Conservation (phyloP, 2,113 vertebrate genomes). For the Egretta garzetta region DNA sequence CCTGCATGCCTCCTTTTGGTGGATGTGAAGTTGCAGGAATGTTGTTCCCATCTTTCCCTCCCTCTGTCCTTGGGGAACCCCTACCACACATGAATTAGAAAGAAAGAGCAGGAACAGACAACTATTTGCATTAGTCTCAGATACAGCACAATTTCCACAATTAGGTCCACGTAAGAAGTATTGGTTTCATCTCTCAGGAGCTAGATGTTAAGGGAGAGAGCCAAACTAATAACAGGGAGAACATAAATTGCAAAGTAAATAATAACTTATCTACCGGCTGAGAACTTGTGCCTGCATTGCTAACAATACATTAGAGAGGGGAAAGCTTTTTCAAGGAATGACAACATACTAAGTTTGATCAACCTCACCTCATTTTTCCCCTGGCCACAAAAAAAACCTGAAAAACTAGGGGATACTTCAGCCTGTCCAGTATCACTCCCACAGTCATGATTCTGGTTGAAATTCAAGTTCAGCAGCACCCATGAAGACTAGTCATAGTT, state of each 20-base stretch:
- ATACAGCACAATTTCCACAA: not conserved
- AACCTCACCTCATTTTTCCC: not conserved
- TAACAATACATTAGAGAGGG: not conserved
- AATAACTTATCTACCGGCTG: not conserved
- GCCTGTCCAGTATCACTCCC: not conserved
- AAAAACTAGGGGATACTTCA: not conserved
- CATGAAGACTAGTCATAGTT: not conserved
- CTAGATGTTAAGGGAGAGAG: not conserved
- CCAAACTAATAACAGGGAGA: not conserved
- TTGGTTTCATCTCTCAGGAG: not conserved
- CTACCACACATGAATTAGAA: not conserved
- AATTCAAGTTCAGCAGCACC: not conserved
- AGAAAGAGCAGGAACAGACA: not conserved
- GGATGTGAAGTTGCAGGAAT: not conserved
- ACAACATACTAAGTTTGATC: not conserved
- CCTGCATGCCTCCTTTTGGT: not conserved
- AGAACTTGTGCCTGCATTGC: not conserved
- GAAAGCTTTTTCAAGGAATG: not conserved
- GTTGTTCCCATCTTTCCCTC: not conserved
- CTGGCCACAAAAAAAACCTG: not conserved
- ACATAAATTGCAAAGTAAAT: not conserved
- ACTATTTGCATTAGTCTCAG: not conserved
- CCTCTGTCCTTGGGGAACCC: not conserved
- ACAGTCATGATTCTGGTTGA: not conserved
- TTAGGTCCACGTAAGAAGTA: not conserved